These are phyloP conservation scores for Acronicta aceris DNA, from an alignment of 2,888 invertebrate species.

Conservation along the genomic window DNA sequence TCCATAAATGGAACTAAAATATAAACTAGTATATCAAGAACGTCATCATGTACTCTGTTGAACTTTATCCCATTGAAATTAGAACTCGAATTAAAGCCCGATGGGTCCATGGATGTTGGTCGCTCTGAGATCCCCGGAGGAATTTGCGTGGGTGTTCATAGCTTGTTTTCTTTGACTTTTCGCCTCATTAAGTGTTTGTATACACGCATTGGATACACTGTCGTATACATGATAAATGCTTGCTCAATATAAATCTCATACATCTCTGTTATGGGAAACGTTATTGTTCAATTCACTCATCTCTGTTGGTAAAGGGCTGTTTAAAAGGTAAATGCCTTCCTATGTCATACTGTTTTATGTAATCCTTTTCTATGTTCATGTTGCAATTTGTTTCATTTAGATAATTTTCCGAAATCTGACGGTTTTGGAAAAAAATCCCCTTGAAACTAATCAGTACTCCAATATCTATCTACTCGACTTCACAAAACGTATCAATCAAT, in stretches of 20 bases:
- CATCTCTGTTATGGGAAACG: slow-evolving; percentile 72
- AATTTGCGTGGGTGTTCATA: slow-evolving; percentile 77
- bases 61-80: slow-evolving; percentile 2
- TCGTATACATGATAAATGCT: slow-evolving; percentile 75
- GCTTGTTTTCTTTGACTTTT: slow-evolving; percentile 82
- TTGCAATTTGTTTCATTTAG: too few relatives aligned
- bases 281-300: slow-evolving; percentile 70
- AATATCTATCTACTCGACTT: too few relatives aligned
- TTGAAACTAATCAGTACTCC: too few relatives aligned
- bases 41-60: not conserved
- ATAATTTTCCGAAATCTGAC: too few relatives aligned
- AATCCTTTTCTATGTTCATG: too few relatives aligned
- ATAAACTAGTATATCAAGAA: slow-evolving; percentile 9
- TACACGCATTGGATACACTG: slow-evolving; percentile 76
- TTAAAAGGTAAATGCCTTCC: too few relatives aligned
- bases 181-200: slow-evolving; percentile 84
- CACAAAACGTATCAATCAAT: too few relatives aligned
- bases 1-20: slow-evolving; percentile 27
- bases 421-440: too few relatives aligned
- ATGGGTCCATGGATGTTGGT: slow-evolving; percentile 28
- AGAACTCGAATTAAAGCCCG: slow-evolving; percentile 4
- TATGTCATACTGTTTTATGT: too few relatives aligned
- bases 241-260: slow-evolving; percentile 74
- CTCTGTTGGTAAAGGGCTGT: slow-evolving; percentile 20
- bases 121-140: slow-evolving; percentile 50